Evolutionary conservation across 2,113 vertebrate species (phyloP), one percentile per base, ranked within the genome.

Genomic region (Podocnemis expansa): DNA sequence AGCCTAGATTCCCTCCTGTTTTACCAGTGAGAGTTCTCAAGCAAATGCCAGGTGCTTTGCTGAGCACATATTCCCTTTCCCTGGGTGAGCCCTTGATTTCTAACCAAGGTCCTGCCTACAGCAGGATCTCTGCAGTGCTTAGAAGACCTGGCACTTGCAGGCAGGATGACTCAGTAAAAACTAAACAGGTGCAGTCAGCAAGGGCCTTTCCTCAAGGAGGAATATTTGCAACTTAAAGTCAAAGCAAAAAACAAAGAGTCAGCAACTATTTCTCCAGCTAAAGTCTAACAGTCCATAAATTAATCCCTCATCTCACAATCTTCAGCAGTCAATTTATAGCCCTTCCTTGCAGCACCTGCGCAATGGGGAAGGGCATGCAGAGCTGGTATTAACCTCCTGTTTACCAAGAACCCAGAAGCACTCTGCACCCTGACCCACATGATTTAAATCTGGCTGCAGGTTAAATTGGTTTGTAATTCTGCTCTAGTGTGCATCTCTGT

Each of bases 1-100:
- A n/a, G 11, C 31, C 38, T 12, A 4, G 1, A 5, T 2, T 10
- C 38, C 12, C 41, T 54, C 49, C 63, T 1, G 1, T 5, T 22
- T 5, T 10, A 24, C 38, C 31, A 38, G 12, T 22, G 38, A 55
- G 41, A 21, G 5, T 49, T 16, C 24, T 45, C 7, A n/a, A 29
- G 21, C 67, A 22, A n/a, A 8, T 10, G 34, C 38, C 38, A 24
- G 24, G 38, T 14, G 41, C 70, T 73, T 73, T 73, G 67, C 11
- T 43, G 11, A 24, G 41, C 5, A 4, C 22, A 22, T 27, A 24
- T 43, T 45, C 73, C 11, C 41, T 45, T 76, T 41, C 73, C 41
- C 43, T 11, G 41, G 25, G 41, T 24, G 73, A 76, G 25, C 63
- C 63, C 63, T 38, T 70, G 73, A 76, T 29, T 41, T 75, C 25